Conservation (phyloP, 2,888 invertebrate genomes). For the Melangyna quadrimaculata region DNA sequence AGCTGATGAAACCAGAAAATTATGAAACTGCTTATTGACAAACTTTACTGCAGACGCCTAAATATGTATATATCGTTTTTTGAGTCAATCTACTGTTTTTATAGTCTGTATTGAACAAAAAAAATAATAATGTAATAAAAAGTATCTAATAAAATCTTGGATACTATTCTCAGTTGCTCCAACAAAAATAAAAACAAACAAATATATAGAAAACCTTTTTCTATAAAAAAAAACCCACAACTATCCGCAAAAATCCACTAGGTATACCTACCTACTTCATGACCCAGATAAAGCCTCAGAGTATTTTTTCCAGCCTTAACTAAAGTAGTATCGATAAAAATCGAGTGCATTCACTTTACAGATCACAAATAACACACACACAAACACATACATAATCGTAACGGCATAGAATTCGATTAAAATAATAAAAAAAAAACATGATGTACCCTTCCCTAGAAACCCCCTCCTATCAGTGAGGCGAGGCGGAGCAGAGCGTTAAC, state of each 20-base stretch:
- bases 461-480: neutral
- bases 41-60: too few relatives aligned
- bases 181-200: neutral
- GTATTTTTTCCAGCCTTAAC: neutral
- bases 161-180: neutral
- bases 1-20: too few relatives aligned
- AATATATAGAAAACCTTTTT: neutral
- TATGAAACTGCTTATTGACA: too few relatives aligned
- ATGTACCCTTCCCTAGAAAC: neutral
- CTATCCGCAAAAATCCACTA: neutral
- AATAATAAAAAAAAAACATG: constrained; percentile 1
- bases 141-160: too few relatives aligned
- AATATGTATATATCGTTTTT: too few relatives aligned
- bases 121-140: too few relatives aligned
- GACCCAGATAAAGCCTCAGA: constrained; percentile 1
- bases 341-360: constrained; percentile 42
- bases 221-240: neutral
- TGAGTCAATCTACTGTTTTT: too few relatives aligned
- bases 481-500: neutral
- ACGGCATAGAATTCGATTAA: constrained; percentile 2
- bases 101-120: too few relatives aligned
- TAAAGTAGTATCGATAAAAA: constrained; percentile 34
- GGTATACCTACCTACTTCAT: neutral
- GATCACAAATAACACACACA: constrained; percentile 12
- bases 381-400: neutral